These are phyloP conservation scores for Prolemur simus DNA, from an alignment of 2,113 vertebrate species.

Conservation along the genomic window DNA sequence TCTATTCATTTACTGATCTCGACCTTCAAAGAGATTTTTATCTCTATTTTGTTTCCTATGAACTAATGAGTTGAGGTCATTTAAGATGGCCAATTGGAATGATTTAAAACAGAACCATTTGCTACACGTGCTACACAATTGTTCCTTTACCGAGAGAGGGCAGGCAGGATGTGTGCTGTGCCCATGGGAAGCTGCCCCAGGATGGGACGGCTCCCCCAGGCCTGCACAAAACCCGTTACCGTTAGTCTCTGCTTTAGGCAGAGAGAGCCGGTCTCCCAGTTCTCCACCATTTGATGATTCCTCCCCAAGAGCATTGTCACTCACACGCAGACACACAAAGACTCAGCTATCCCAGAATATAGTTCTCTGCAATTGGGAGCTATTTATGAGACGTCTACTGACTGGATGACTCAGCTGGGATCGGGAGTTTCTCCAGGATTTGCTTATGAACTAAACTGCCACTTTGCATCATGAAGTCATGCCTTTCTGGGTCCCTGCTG, in stretches of 20 bases:
- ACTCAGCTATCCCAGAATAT: too few relatives aligned
- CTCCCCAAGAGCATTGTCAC: neutral
- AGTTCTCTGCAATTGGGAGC: neutral
- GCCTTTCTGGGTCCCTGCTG: neutral
- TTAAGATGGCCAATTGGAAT: neutral
- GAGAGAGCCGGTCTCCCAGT: accelerated
- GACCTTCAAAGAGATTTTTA: slow-evolving; percentile 21
- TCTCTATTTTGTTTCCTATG: neutral
- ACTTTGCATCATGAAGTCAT: neutral
- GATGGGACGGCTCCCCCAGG: neutral
- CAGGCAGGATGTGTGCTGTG: accelerated
- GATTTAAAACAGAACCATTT: neutral
- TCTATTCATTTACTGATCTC: neutral
- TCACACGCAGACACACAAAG: neutral
- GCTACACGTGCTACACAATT: neutral
- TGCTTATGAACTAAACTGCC: neutral
- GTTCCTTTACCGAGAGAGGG: neutral
- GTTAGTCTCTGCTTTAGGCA: neutral
- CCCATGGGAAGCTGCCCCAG: accelerated
- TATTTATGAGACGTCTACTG: neutral
- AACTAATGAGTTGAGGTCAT: neutral
- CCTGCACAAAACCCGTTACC: too few relatives aligned
- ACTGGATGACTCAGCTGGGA: neutral
- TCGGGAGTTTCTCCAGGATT: neutral
- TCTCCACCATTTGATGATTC: neutral